phyloP scores from a whole-genome alignment of 2,113 vertebrate genomes.

The Sceloporus tristichus region DNA sequence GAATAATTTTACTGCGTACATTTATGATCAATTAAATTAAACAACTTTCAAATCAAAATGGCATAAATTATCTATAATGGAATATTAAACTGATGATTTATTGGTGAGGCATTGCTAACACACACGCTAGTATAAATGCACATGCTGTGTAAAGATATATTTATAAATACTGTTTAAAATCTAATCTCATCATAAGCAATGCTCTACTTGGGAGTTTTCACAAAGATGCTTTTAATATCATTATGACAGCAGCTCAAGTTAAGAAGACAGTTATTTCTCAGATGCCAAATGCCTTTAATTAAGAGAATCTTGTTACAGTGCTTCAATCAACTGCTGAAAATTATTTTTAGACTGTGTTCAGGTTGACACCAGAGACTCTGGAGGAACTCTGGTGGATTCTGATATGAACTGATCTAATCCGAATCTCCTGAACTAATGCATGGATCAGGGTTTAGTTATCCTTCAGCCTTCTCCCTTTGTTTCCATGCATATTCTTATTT shows the following conservation, averaged over 20 bases:
- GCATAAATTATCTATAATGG: slow-evolving; percentile 44
- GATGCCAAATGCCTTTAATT: neutral
- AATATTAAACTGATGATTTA: slow-evolving; percentile 37
- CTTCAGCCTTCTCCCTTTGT: neutral
- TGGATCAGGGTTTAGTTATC: neutral
- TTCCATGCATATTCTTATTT: neutral
- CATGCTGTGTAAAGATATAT: neutral
- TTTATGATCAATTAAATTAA: slow-evolving; percentile 47
- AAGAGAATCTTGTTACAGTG: slow-evolving; percentile 2
- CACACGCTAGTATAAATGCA: slow-evolving; percentile 19
- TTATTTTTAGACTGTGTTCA: slow-evolving; percentile 17
- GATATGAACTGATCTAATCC: neutral
- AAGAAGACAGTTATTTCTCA: slow-evolving; percentile 28
- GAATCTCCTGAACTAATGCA: neutral
- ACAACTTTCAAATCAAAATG: slow-evolving; percentile 42
- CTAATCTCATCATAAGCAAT: slow-evolving; percentile 16
- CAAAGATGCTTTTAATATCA: slow-evolving; percentile 27
- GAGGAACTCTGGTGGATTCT: neutral
- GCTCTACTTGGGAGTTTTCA: neutral
- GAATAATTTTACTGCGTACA: slow-evolving; percentile 27
- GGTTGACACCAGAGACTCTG: neutral
- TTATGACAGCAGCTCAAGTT: slow-evolving; percentile 7
- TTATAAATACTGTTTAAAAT: slow-evolving; percentile 25
- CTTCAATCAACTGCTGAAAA: neutral
- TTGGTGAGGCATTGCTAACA: slow-evolving; percentile 10